Evolutionary conservation across 2,113 vertebrate species (phyloP).

Genomic region (Promerops cafer): DNA sequence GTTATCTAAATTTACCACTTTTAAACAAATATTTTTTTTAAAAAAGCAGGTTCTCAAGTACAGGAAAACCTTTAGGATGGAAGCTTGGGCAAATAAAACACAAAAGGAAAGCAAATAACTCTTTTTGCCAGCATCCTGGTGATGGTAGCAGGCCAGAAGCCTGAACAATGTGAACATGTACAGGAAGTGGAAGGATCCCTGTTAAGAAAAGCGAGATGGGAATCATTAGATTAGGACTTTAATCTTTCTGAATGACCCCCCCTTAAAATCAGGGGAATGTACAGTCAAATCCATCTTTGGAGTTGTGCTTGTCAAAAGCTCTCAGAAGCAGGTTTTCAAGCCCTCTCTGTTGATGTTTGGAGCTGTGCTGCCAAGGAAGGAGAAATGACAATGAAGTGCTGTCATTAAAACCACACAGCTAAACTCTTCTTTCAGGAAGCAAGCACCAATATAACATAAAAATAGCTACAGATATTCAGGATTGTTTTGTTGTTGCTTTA

Average conservation of each 20-base stretch:
- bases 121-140: neutral
- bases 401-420: neutral
- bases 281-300: neutral
- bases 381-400: neutral
- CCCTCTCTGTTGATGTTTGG: neutral
- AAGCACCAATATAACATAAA: neutral
- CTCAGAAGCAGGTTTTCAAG: neutral
- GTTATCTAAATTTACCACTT: neutral
- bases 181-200: neutral
- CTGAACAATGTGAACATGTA: neutral
- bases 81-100: neutral
- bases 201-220: neutral
- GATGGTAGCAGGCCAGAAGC: neutral
- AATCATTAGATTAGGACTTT: neutral
- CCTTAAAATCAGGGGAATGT: neutral
- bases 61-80: neutral
- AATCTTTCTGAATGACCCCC: neutral
- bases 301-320: neutral
- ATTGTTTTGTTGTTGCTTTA: neutral
- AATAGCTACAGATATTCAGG: constrained; percentile 7
- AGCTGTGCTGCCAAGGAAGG: neutral
- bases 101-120: neutral
- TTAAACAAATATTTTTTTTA: neutral
- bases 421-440: constrained; percentile 6
- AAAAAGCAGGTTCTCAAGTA: neutral